Base-by-base conservation (phyloP, 2,113 vertebrate genomes). In the Trachemys scripta region DNA sequence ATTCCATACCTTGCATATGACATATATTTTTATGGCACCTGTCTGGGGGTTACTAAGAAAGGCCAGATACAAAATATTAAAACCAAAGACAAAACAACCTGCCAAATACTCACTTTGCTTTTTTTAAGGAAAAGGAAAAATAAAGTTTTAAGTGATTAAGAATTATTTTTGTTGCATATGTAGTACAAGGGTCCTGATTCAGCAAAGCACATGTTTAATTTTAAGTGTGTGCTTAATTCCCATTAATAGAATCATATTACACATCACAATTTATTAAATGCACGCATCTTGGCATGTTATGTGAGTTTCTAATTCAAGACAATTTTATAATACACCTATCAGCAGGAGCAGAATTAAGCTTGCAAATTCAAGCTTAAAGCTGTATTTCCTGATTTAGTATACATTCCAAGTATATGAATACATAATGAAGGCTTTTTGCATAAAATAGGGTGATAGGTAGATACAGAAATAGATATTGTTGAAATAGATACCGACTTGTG, bases 401-500 rank as follows among this genome's bases (percentile, higher is more conserved):
- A 69, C 62, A n/a, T 35, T 8, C 62, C 31, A 69, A 19, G 31
- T 5, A 69, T 69, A 69, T 19, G 62, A 69, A n/a, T n/a, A 20
- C 62, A 20, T 19, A 69, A 69, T 19, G 16, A 69, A 72, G 65
- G 19, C 19, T 45, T 95, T 94, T 89, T 84, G 35, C 49, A 92
- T 65, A 90, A 94, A 96, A 90, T 95, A 94, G 88, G 49, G 51
- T 47, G 85, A 83, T 94, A 93, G 95, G 93, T 81, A 89, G 87
- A 84, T 87, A 76, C 45, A 90, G 81, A 54, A 93, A 94, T 89
- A 57, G 59, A 78, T 92, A 92, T 42, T 57, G 65, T 79, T 9
- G 85, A 95, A 95, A 94, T 93, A 95, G 95, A 97, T 94, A 76
- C 95, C 97, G 87, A 90, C 56, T 95, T 54, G 5, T 95, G 92